phyloP scores from a whole-genome alignment of 2,888 invertebrate genomes.

The Phragmatobia fuliginosa region DNA sequence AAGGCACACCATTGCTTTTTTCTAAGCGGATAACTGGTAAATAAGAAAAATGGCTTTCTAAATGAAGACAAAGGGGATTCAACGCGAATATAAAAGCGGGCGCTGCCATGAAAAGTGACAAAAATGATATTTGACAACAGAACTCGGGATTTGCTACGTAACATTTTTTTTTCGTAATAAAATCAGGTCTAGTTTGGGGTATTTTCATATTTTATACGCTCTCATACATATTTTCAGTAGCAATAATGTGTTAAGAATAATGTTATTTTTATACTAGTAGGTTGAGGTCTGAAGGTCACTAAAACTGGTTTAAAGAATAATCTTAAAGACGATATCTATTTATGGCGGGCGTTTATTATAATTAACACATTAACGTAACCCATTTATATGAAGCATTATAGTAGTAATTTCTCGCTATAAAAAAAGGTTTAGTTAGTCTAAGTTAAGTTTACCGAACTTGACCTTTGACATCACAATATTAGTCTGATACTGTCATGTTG shows the following conservation, averaged over 20 bases:
- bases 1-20: constrained; percentile 44
- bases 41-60: constrained; percentile 74
- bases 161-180: constrained; percentile 53
- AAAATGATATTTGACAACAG: constrained; percentile 68
- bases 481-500: no score
- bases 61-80: constrained; percentile 76
- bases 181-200: constrained; percentile 21
- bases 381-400: no score
- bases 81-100: constrained; percentile 58
- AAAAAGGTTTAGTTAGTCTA: no score
- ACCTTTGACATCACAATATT: no score
- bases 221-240: background rate
- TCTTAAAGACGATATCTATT: background rate
- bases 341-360: no score
- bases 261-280: background rate
- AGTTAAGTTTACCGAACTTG: no score
- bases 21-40: constrained; percentile 67
- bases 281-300: background rate
- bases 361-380: no score
- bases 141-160: constrained; percentile 47
- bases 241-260: background rate
- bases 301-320: background rate
- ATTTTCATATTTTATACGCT: constrained; percentile 1
- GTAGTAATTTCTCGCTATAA: no score
- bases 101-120: constrained; percentile 58